Conservation (phyloP, 2,797 vertebrate genomes). For the Pangasius djambal region DNA sequence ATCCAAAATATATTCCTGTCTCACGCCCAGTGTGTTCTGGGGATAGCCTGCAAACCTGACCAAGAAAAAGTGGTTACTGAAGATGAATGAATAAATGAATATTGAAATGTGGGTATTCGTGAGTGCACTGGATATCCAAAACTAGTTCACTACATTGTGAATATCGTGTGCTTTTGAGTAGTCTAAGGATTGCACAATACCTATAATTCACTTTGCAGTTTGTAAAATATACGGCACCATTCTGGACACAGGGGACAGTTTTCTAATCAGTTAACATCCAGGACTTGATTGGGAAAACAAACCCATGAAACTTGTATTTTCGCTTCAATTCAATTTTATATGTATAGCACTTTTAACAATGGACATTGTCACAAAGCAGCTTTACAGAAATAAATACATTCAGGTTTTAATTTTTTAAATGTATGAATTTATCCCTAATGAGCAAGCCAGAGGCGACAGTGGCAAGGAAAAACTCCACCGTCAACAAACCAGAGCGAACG, state of each 20-base stretch:
- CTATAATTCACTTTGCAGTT: not conserved
- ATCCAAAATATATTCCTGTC: conserved; percentile 1
- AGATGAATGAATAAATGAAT: not conserved
- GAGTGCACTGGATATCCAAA: not conserved
- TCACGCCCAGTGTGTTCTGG: not conserved
- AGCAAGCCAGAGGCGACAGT: no score
- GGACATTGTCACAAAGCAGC: no score
- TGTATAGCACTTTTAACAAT: no score
- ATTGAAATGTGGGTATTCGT: not conserved
- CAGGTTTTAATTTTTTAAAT: no score
- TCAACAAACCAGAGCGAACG: no score
- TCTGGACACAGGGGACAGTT: not conserved
- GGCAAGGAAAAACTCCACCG: no score
- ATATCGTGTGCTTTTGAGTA: not conserved
- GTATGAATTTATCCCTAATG: no score
- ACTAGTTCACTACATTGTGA: not conserved
- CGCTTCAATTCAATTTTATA: no score
- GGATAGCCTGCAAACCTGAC: not conserved
- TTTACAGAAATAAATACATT: no score
- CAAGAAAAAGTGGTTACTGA: not conserved
- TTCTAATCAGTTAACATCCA: not conserved
- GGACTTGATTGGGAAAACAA: not conserved
- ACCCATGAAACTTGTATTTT: no score
- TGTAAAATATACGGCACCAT: not conserved
- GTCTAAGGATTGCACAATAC: conserved; percentile 4